Percentiles rank a stretch among this genome's conserved stretches.
phyloP scores from a whole-genome alignment of 2,888 invertebrate genomes.

The Agrochola lota region DNA sequence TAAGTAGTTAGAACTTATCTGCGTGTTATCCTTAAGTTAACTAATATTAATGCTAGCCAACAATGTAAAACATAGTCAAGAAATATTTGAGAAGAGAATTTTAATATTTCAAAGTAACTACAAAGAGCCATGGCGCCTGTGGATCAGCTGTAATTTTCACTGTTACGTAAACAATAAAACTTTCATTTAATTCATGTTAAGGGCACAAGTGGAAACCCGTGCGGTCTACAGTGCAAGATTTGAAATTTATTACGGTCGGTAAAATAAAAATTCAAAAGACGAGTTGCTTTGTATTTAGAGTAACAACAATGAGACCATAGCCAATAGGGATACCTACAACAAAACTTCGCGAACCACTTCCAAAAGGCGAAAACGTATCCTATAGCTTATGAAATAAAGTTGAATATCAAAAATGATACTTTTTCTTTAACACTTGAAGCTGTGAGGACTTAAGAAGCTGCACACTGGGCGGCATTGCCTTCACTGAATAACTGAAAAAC shows the following conservation, averaged over 20 bases:
- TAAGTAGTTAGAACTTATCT: slow-evolving; percentile 48
- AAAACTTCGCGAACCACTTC: slow-evolving; percentile 56
- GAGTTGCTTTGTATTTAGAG: slow-evolving; percentile 80
- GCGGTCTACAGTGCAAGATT: slow-evolving; percentile 72
- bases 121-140: slow-evolving; percentile 64
- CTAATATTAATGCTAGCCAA: slow-evolving; percentile 44
- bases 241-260: slow-evolving; percentile 86
- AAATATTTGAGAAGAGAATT: slow-evolving; percentile 15
- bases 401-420: slow-evolving; percentile 5
- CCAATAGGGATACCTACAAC: slow-evolving; percentile 84
- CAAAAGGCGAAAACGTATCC: slow-evolving; percentile 11
- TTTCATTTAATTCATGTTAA: slow-evolving; percentile 72
- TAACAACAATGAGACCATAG: slow-evolving; percentile 78
- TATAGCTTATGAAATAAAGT: slow-evolving; percentile 10
- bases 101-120: slow-evolving; percentile 21
- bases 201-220: slow-evolving; percentile 75
- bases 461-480: slow-evolving; percentile 84
- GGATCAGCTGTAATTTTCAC: slow-evolving; percentile 67
- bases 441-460: slow-evolving; percentile 62
- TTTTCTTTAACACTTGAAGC: slow-evolving; percentile 52
- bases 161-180: slow-evolving; percentile 61
- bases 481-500: slow-evolving; percentile 84
- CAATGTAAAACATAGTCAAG: slow-evolving; percentile 44
- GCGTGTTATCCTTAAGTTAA: slow-evolving; percentile 24
- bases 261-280: slow-evolving; percentile 76